phyloP scores from a whole-genome alignment of 2,888 invertebrate species.

The Drosophila paramelanica region DNA sequence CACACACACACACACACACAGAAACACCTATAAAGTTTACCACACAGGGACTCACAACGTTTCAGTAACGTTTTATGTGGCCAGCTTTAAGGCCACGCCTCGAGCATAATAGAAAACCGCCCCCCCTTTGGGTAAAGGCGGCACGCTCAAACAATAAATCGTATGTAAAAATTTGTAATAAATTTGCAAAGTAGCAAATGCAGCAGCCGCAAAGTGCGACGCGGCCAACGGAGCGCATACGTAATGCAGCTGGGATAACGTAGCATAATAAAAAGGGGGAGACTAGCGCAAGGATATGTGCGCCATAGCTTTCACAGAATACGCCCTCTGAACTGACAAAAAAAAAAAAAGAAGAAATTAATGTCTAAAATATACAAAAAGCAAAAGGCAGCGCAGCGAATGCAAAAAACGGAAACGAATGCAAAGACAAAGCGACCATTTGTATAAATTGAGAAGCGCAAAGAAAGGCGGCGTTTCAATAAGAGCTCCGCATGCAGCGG shows the following conservation, averaged over 20 bases:
- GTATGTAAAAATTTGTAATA: conserved; percentile 80
- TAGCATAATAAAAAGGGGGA: conserved; percentile 68
- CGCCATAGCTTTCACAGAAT: conserved; percentile 19
- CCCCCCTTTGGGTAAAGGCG: conserved; percentile 26
- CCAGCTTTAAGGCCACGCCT: conserved; percentile 40
- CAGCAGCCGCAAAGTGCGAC: conserved; percentile 60
- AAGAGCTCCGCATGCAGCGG: conserved; percentile 7
- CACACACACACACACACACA: conserved; percentile 22
- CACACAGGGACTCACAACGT: conserved; percentile 8
- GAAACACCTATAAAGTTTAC: conserved; percentile 1
- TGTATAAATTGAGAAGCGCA: conserved; percentile 50
- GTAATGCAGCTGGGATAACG: conserved; percentile 68
- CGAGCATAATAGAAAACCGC: conserved; percentile 56
- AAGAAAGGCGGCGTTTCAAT: conserved; percentile 30
- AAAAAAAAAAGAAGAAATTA: conserved; percentile 17
- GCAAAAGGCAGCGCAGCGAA: conserved; percentile 58
- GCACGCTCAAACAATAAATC: conserved; percentile 75
- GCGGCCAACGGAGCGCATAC: conserved; percentile 68
- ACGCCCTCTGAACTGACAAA: conserved; percentile 5
- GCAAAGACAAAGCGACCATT: conserved; percentile 45
- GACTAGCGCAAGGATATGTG: conserved; percentile 64
- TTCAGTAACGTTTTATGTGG: conserved; percentile 46
- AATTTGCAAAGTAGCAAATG: conserved; percentile 74
- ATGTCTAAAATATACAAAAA: conserved; percentile 48
- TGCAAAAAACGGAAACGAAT: conserved; percentile 32